Base-by-base conservation (phyloP, 2,888 invertebrate species). In the Brenthis daphne region DNA sequence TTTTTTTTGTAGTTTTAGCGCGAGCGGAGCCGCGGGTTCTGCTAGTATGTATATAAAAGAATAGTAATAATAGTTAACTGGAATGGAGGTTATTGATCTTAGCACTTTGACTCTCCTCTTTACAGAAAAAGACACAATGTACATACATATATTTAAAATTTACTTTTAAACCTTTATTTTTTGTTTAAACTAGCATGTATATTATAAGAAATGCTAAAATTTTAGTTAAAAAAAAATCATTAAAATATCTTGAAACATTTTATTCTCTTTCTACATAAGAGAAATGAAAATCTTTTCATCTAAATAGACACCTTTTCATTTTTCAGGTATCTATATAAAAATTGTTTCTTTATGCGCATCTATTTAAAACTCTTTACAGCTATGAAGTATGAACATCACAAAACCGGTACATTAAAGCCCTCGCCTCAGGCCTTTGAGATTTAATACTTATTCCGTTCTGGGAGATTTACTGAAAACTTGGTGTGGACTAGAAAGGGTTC, bases 331-430 rank as follows among this genome's bases (percentile, higher is more conserved):
- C 24, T 57, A 51, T 50, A 16, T 50, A 63, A 20, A 63, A 53
- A 51, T 16, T 3, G 6, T 53, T 13, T 6, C 3, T 61, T 63
- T 63, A 33, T 53, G 16, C 2, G 6, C 13, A 20, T 37, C 1
- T 63, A 48, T 58, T 48, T 58, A 48, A 12, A 61, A 33, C n/a
- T 50, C 1, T 33, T 53, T 63, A 63, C 37, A 63, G 12, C 14
- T 53, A 24, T n/a, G 29, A 13, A 29, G 24, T 29, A 54, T 24
- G 57, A 37, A 63, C 61, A 37, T 63, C 53, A 37, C 61, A 63
- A 53, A 53, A 51, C 33, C 13, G 53, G 37, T 20, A 63, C 53
- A 53, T 63, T 51, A 63, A 53, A 63, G 51, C 16, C 51, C 16
- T 6, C 37, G 53, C 61, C 37, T 61, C 51, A 33, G 37, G 61